Evolutionary conservation across 1,140 invertebrate species (phyloP).

Genomic region (Drosophila kanapiae): DNA sequence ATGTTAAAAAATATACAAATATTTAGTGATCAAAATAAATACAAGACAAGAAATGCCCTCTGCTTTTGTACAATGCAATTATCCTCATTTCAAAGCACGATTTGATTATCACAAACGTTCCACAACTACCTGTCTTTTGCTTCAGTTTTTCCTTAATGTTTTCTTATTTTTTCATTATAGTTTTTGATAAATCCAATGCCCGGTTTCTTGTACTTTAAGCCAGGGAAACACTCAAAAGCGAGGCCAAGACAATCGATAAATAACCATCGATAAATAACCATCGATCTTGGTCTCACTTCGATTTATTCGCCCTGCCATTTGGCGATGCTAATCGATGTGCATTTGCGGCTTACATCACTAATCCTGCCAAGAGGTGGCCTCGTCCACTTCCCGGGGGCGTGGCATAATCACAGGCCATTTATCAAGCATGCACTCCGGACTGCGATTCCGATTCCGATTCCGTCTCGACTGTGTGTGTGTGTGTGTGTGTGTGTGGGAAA

Average conservation of each 20-base stretch:
- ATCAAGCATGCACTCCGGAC: slow-evolving; percentile 42
- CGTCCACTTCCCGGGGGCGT: slow-evolving; percentile 14
- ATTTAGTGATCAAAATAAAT: too few species aligned
- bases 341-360: slow-evolving; percentile 40
- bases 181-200: too few species aligned
- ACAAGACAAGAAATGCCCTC: too few species aligned
- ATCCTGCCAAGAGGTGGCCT: slow-evolving; percentile 13
- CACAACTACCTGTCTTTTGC: too few species aligned
- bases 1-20: too few species aligned
- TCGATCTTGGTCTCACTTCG: slow-evolving; percentile 18
- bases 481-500: background rate
- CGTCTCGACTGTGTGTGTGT: slow-evolving; percentile 4
- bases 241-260: slow-evolving; percentile 8
- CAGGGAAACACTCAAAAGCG: background rate
- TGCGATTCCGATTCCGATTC: slow-evolving; percentile 11
- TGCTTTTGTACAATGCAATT: too few species aligned
- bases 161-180: too few species aligned
- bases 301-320: slow-evolving; percentile 22
- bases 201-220: background rate
- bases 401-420: slow-evolving; percentile 57
- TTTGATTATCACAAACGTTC: too few species aligned
- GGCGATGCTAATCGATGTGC: slow-evolving; percentile 38
- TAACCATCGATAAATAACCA: slow-evolving; percentile 12
- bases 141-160: too few species aligned
- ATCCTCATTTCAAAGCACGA: too few species aligned